Evolutionary conservation across 2,888 invertebrate genomes (phyloP).

Genomic region (Pristionchus exspectatus): DNA sequence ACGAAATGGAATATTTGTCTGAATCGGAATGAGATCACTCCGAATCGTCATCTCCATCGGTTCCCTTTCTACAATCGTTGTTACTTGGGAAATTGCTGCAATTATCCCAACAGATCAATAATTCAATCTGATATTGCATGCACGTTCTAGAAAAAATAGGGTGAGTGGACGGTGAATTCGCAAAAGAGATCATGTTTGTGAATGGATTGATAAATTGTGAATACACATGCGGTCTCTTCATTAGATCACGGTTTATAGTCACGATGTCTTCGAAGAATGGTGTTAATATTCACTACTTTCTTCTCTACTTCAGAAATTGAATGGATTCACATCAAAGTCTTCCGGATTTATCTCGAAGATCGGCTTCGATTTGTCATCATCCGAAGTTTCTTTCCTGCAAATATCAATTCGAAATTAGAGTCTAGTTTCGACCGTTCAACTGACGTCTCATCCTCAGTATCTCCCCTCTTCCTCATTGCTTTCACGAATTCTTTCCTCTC

Average conservation of each 20-base stretch:
- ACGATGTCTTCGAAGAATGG: constrained; percentile 7
- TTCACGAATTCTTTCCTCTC: constrained; percentile 37
- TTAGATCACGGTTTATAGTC: constrained; percentile 37
- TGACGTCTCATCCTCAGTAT: background rate
- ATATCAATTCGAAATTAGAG: background rate
- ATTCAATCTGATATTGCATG: no score
- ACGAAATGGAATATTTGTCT: background rate
- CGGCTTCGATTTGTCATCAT: constrained; percentile 12
- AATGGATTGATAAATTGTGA: background rate
- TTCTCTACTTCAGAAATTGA: constrained; percentile 48
- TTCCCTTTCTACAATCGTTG: no score
- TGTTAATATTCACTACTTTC: background rate
- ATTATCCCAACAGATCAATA: no score
- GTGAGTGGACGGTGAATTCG: no score
- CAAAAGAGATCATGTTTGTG: background rate
- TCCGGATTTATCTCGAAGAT: constrained; percentile 27
- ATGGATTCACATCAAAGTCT: constrained; percentile 48
- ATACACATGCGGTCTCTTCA: background rate
- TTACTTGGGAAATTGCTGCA: no score
- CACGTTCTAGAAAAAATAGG: no score
- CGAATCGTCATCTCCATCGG: background rate
- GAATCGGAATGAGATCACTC: background rate
- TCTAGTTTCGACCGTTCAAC: background rate
- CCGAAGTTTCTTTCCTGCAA: background rate
- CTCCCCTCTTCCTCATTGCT: background rate